A percentile compares a stretch with the other conserved stretches of the same genome.
Evolutionary conservation across 2,113 vertebrate genomes (phyloP).

Genomic region (Leucosticte australis): DNA sequence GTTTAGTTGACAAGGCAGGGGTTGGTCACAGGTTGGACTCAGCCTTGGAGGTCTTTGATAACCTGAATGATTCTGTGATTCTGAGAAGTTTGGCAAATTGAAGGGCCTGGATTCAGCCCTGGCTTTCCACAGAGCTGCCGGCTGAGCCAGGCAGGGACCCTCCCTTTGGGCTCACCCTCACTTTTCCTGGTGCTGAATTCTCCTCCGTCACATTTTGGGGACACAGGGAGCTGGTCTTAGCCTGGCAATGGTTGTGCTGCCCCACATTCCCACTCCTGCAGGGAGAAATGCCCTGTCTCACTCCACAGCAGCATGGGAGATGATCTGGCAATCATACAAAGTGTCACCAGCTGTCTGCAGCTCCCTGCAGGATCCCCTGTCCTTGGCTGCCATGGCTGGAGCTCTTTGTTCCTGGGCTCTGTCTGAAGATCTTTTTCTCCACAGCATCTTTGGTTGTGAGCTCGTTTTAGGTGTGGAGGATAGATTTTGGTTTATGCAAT

Average conservation of each 20-base stretch:
- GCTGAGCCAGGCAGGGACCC: not conserved
- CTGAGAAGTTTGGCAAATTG: not conserved
- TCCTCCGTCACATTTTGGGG: not conserved
- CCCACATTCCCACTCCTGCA: not conserved
- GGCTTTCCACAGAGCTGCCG: not conserved
- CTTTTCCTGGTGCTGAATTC: not conserved
- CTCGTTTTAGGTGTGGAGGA: not conserved
- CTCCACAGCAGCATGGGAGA: not conserved
- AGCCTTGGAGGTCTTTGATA: not conserved
- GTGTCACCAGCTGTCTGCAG: not conserved
- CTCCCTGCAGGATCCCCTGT: not conserved
- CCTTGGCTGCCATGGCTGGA: not conserved
- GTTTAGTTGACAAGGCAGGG: not conserved
- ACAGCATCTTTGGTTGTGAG: not conserved
- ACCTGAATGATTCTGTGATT: not conserved
- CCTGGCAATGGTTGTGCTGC: not conserved
- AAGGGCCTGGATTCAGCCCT: not conserved
- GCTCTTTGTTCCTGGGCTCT: not conserved
- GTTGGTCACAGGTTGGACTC: not conserved
- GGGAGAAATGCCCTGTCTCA: not conserved
- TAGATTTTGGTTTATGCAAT: not conserved
- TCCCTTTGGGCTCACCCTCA: not conserved
- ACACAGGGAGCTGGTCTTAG: not conserved
- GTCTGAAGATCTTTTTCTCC: not conserved
- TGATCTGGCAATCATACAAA: conserved; percentile 6